Base-by-base conservation (phyloP, 2,113 vertebrate species). In the Coregonus clupeaformis region DNA sequence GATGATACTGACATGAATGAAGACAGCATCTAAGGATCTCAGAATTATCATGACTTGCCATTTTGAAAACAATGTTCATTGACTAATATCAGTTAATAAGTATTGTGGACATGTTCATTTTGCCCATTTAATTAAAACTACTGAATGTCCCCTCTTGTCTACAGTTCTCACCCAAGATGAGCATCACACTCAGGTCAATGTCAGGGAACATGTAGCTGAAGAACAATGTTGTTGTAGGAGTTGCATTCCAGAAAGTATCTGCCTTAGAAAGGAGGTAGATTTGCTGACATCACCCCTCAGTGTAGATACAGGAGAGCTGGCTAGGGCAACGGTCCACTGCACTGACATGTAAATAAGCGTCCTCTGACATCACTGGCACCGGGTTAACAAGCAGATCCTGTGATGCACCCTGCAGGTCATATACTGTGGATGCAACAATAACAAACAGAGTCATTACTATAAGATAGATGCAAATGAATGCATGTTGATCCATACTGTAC, bases 251-350 rank as follows among this genome's bases (percentile, higher is more conserved):
- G 57, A 55, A 55, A 22, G 57, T 60, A 24, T 60, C 57, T 60
- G 57, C 9, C n/a, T n/a, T 60, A 60, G n/a, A 9, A 22, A 22
- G 6, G n/a, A 22, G 57, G 22, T 29, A 29, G 12, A 65, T 65
- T 65, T 27, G 12, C 9, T 22, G 20, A 68, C 5, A 47, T 92
- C 82, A 97, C 57, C 93, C 92, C 81, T 97, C 94, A 0, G 93
- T 94, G 68, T 94, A 95, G 82, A 95, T 90, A 69, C 94, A 94
- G 72, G 94, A 94, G 30, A 94, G 89, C 62, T 95, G 94, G 82
- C 90, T 95, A 49, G 94, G 90, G 77, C 89, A 92, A 73, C 73
- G 85, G 78, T 95, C 94, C 82, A 94, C 75, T 30, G 91, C 85
- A 5, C 88, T 92, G 82, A 95, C 88, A 84, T 95, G 92, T 20